Evolutionary conservation across 2,797 vertebrate species (phyloP), one percentile per base, ranked within the genome.

Genomic region (Crax fasciolata): DNA sequence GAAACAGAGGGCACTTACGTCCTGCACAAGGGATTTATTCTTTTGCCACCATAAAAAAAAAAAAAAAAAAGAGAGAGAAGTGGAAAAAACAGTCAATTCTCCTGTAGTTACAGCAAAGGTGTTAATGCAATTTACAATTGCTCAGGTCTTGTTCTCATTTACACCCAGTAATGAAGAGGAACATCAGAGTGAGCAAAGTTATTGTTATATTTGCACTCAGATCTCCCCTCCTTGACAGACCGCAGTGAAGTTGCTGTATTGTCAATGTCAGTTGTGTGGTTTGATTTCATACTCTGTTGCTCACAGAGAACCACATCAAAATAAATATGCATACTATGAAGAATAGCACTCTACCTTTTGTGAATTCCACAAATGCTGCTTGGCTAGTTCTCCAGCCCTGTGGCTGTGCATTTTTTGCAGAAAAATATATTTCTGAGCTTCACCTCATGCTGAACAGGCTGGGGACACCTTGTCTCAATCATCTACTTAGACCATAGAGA

Each of bases 271-370:
- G 61, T 27, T 58, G 39, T 65, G 81, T 54, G 49, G 67, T 61
- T 94, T 87, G 63, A 92, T 67, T 93, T 95, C 86, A 87, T 77
- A 90, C 49, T 6, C 35, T 87, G 41, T 43, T 92, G 58, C 74
- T 74, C 78, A 80, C 71, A 89, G 71, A 76, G 24, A 84, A 62
- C 57, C 90, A 89, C 89, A 93, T 87, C 67, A 92, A 89, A 90
- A 92, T 77, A 95, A 89, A 80, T 74, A 83, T 30, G 35, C 39
- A 28, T 32, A 32, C 54, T 80, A 43, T 38, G 43, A 35, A 85
- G 76, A 70, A 55, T 0, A 87, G 54, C 16, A 41, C 41, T 89
- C 68, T 10, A 12, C n/a, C 58, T 28, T 90, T 83, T 57, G 41
- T 62, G 81, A 59, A 91, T 95, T 93, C 72, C 76, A 72, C 72